Conservation (phyloP, 2,797 vertebrate genomes). For the Fratercula arctica region DNA sequence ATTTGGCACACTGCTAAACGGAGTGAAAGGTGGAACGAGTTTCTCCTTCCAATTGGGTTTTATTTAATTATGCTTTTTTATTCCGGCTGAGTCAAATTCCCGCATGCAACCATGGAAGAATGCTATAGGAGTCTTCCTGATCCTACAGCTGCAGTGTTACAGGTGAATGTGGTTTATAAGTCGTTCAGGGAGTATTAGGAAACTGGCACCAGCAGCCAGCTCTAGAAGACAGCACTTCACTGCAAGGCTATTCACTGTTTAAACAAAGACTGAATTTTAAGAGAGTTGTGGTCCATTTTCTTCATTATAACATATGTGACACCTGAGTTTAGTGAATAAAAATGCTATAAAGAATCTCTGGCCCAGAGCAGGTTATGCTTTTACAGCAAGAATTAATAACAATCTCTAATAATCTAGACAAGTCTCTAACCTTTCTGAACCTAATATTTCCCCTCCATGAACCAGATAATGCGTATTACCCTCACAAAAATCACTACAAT, state of each 20-base stretch:
- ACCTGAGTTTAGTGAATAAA: background rate
- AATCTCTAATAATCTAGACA: background rate
- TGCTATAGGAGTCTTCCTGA: background rate
- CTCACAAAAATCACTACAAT: background rate
- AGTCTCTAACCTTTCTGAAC: background rate
- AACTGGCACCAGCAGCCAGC: background rate
- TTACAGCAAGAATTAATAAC: background rate
- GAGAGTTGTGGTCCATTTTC: background rate
- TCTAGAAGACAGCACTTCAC: background rate
- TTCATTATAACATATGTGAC: background rate
- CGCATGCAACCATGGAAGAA: background rate
- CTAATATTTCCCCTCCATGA: background rate
- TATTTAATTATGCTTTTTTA: background rate
- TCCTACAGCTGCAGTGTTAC: background rate
- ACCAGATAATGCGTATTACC: background rate
- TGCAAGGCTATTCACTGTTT: background rate
- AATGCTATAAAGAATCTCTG: background rate
- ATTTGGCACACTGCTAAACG: background rate
- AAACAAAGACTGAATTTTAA: background rate
- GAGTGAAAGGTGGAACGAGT: fast-evolving
- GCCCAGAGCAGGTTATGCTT: background rate
- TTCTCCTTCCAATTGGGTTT: background rate
- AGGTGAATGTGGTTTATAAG: background rate
- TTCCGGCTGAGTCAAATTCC: background rate
- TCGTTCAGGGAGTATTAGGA: background rate